Percentiles rank a stretch among this genome's conserved stretches.
Evolutionary conservation across 2,888 invertebrate genomes (phyloP).

Genomic region (Teleiodes luculella): DNA sequence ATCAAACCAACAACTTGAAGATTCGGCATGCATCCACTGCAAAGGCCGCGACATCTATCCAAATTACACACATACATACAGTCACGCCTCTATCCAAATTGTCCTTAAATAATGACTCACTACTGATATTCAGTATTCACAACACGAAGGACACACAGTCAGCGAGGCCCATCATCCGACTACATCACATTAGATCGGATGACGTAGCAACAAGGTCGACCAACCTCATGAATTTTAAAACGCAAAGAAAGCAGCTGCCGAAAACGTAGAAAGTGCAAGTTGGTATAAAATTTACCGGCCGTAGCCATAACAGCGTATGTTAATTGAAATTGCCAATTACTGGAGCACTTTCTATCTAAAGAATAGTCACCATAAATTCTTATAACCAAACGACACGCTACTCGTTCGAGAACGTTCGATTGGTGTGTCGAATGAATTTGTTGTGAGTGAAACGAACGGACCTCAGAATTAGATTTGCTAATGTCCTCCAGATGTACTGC

Average conservation of each 20-base stretch:
- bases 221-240: slow-evolving; percentile 49
- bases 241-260: slow-evolving; percentile 51
- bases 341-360: slow-evolving; percentile 36
- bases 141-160: slow-evolving; percentile 46
- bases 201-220: slow-evolving; percentile 31
- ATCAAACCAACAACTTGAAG: neutral
- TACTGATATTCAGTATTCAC: slow-evolving; percentile 42
- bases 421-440: slow-evolving; percentile 27
- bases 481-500: slow-evolving; percentile 15
- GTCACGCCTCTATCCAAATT: slow-evolving; percentile 1
- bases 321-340: slow-evolving; percentile 65
- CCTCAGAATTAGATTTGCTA: slow-evolving; percentile 18
- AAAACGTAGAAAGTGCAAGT: slow-evolving; percentile 68
- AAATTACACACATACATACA: no score
- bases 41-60: neutral
- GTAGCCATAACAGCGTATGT: slow-evolving; percentile 54
- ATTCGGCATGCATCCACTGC: neutral
- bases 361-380: slow-evolving; percentile 45
- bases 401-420: slow-evolving; percentile 24
- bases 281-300: slow-evolving; percentile 50
- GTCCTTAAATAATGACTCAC: slow-evolving; percentile 49
- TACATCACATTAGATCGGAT: slow-evolving; percentile 4
- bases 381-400: slow-evolving; percentile 46
- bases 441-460: slow-evolving; percentile 16
- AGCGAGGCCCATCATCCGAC: slow-evolving; percentile 8